Evolutionary conservation across 2,797 vertebrate species (phyloP).

Genomic region (Picus viridis): DNA sequence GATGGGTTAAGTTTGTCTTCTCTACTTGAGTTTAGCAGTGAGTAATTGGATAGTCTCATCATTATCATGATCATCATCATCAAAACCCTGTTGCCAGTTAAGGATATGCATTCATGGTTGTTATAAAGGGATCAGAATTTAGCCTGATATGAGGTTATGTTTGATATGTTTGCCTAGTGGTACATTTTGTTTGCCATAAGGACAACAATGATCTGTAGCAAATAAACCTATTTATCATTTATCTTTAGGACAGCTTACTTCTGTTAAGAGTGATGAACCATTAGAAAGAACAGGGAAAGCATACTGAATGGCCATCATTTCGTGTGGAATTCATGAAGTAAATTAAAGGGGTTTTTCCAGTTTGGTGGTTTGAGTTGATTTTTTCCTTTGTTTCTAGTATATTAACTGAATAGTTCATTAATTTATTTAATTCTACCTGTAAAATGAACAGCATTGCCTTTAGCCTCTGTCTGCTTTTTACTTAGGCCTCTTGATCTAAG

Average conservation of each 20-base stretch:
- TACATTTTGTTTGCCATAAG: not conserved
- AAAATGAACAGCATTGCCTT: not conserved
- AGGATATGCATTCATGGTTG: not conserved
- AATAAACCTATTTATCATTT: not conserved
- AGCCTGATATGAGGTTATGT: not conserved
- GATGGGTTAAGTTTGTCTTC: not conserved
- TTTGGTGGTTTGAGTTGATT: not conserved
- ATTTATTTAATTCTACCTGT: not conserved
- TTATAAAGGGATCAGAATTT: not conserved
- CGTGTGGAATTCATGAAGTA: not conserved
- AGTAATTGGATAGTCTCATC: not conserved
- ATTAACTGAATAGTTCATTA: not conserved
- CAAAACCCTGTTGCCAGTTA: not conserved
- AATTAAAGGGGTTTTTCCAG: not conserved
- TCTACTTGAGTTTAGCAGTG: not conserved
- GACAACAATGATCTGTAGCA: not conserved
- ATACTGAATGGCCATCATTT: not conserved
- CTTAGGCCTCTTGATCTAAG: not conserved
- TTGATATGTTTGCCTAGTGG: not conserved
- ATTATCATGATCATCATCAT: not conserved
- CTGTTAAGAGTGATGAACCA: not conserved
- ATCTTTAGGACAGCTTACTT: not conserved
- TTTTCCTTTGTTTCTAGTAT: not conserved
- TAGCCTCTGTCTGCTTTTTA: not conserved
- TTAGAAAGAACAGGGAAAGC: not conserved